Evolutionary conservation across 2,888 invertebrate genomes (phyloP).

Genomic region (Sarcophaga carnaria): DNA sequence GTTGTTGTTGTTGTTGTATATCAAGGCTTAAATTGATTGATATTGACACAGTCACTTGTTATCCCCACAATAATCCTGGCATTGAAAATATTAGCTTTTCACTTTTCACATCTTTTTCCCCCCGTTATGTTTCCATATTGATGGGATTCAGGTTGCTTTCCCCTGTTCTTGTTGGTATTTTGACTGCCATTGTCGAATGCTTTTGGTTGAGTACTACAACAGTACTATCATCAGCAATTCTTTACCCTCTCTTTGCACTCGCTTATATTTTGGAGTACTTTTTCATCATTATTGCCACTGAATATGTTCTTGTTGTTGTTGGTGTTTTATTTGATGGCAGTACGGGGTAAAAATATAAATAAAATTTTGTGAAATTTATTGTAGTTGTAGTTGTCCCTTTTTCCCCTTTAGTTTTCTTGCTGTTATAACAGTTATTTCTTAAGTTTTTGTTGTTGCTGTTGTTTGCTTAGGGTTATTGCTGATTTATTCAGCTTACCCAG

Average conservation of each 20-base stretch:
- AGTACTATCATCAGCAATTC: too few species aligned
- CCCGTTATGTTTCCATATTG: not conserved
- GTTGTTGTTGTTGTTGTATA: slow-evolving; percentile 30
- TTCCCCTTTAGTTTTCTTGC: not conserved
- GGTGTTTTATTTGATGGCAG: too few species aligned
- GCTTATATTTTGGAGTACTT: not conserved
- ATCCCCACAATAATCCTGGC: slow-evolving; percentile 71
- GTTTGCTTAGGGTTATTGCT: slow-evolving; percentile 47
- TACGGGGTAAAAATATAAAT: not conserved
- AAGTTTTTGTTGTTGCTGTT: not conserved
- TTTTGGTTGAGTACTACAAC: too few species aligned
- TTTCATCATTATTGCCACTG: too few species aligned
- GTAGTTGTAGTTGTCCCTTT: not conserved
- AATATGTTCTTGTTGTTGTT: too few species aligned
- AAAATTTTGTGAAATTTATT: slow-evolving; percentile 18
- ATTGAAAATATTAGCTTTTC: slow-evolving; percentile 73
- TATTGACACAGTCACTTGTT: slow-evolving; percentile 67
- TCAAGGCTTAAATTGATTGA: slow-evolving; percentile 64
- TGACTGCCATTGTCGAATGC: not conserved
- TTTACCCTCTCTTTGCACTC: too few species aligned
- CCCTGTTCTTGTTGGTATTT: not conserved
- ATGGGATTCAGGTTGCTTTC: not conserved
- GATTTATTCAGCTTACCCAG: slow-evolving; percentile 40
- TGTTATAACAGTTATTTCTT: not conserved
- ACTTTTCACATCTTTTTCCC: slow-evolving; percentile 36